Conservation (phyloP, 2,113 vertebrate species). For the Pungitius pungitius region DNA sequence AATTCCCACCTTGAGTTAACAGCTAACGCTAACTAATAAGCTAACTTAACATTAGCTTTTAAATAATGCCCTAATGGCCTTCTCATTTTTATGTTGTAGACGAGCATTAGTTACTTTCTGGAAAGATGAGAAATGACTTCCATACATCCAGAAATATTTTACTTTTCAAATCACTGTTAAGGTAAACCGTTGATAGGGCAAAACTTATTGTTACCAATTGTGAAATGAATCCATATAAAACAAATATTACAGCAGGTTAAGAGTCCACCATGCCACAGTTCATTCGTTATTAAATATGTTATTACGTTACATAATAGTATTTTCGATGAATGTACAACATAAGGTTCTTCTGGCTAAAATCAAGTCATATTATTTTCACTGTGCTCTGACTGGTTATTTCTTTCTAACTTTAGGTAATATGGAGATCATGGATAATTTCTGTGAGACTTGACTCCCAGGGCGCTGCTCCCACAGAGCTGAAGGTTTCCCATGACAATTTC, state of each 20-base stretch:
- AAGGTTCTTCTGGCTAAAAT: background rate
- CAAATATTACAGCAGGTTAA: background rate
- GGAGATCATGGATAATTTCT: slow-evolving; percentile 84
- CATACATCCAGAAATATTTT: background rate
- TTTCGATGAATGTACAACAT: background rate
- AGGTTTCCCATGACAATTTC: slow-evolving; percentile 74
- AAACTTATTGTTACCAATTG: background rate
- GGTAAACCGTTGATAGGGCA: background rate
- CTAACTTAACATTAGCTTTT: background rate
- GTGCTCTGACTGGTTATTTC: background rate
- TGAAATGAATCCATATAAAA: background rate
- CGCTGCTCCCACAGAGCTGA: slow-evolving; percentile 75
- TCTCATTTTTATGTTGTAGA: background rate
- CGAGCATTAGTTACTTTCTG: no score
- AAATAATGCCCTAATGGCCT: background rate
- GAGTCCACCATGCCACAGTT: background rate
- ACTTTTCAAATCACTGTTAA: background rate
- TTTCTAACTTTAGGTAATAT: slow-evolving; percentile 70
- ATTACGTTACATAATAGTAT: background rate
- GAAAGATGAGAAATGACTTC: background rate
- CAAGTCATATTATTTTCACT: background rate
- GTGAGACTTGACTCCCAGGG: slow-evolving; percentile 63
- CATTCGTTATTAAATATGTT: background rate
- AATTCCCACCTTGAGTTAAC: background rate
- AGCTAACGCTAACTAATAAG: background rate